phyloP scores from a whole-genome alignment of 2,797 vertebrate genomes.

The Fistularia commersonii region DNA sequence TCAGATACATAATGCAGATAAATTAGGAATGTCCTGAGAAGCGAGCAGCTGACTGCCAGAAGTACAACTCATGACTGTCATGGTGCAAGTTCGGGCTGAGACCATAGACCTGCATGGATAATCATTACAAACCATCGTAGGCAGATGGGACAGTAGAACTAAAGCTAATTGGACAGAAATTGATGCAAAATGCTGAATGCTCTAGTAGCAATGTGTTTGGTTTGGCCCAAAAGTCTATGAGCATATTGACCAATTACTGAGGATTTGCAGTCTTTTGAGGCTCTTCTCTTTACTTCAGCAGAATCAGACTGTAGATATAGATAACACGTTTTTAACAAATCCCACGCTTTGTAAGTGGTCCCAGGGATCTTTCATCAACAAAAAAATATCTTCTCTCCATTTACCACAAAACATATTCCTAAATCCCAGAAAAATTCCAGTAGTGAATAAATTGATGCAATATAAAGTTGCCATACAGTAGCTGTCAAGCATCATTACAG shows the following conservation, averaged over 20 bases:
- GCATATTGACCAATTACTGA: neutral
- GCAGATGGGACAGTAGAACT: neutral
- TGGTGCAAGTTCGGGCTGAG: constrained; percentile 4
- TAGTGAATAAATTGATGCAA: too few species aligned
- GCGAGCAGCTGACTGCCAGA: neutral
- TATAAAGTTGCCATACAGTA: too few species aligned
- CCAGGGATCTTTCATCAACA: too few species aligned
- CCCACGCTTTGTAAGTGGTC: too few species aligned
- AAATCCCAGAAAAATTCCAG: too few species aligned
- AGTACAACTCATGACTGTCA: constrained; percentile 8
- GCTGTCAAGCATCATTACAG: too few species aligned
- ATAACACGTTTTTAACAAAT: too few species aligned
- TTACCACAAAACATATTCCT: too few species aligned
- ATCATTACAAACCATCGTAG: constrained; percentile 8
- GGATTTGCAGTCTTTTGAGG: too few species aligned
- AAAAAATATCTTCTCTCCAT: too few species aligned
- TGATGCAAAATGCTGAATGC: neutral
- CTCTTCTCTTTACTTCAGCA: too few species aligned
- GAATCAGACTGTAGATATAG: too few species aligned
- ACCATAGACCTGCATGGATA: neutral
- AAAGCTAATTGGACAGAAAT: neutral
- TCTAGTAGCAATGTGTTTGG: neutral
- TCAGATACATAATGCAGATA: constrained; percentile 19
- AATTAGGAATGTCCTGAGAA: constrained; percentile 15
- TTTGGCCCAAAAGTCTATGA: neutral